phyloP scores from a whole-genome alignment of 2,113 vertebrate genomes.

The Copsychus sechellarum region DNA sequence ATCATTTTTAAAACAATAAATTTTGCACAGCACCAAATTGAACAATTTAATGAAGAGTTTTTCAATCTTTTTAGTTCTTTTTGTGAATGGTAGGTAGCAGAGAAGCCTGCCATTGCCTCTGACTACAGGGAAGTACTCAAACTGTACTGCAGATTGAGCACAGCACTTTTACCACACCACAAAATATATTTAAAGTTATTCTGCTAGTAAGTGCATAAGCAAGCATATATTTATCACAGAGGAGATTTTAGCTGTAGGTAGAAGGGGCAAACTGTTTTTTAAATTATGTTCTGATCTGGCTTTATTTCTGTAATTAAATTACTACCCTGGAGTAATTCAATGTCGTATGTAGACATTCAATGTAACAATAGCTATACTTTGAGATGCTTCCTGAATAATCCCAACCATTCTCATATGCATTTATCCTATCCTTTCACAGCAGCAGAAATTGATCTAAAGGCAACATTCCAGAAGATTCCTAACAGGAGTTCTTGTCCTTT shows the following conservation, averaged over 20 bases:
- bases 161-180: not conserved
- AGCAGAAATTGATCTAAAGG: not conserved
- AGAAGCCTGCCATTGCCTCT: not conserved
- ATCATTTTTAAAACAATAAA: not conserved
- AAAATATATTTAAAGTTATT: not conserved
- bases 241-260: not conserved
- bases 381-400: not conserved
- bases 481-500: not conserved
- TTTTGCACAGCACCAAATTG: not conserved
- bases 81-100: not conserved
- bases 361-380: not conserved
- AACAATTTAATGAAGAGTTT: not conserved
- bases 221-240: not conserved
- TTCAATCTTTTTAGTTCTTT: not conserved
- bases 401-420: not conserved
- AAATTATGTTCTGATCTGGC: not conserved
- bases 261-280: not conserved
- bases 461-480: not conserved
- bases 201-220: not conserved
- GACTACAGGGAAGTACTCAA: not conserved
- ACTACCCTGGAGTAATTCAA: not conserved
- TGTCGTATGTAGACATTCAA: not conserved
- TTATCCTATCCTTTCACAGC: not conserved
- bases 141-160: not conserved
- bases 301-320: not conserved